Evolutionary conservation across 2,888 invertebrate species (phyloP).

Genomic region (Xiphydria camelus): DNA sequence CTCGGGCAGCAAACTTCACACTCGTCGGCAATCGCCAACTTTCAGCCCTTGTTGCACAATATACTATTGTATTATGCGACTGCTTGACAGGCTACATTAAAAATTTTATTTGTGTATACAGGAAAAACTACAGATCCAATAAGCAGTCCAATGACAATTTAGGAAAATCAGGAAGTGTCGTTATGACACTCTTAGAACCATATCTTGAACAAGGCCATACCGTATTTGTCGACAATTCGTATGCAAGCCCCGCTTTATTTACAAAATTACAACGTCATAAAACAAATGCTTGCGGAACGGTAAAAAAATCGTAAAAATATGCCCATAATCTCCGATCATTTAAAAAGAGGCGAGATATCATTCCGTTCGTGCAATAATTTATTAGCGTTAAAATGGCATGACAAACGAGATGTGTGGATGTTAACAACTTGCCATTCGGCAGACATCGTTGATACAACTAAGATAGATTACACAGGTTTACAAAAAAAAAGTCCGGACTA

Average conservation of each 20-base stretch:
- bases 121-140: too few relatives aligned
- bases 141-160: conserved; percentile 6
- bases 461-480: too few relatives aligned
- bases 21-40: too few relatives aligned
- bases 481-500: too few relatives aligned
- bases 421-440: conserved; percentile 12
- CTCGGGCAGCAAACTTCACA: too few relatives aligned
- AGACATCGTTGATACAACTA: conserved; percentile 14
- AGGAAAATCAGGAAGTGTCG: conserved; percentile 12
- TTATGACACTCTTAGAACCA: conserved; percentile 12
- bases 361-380: conserved; percentile 2
- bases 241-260: conserved; percentile 8
- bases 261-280: conserved; percentile 6
- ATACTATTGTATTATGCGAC: too few relatives aligned
- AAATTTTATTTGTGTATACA: too few relatives aligned
- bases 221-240: conserved; percentile 12
- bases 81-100: too few relatives aligned
- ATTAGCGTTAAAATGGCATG: conserved; percentile 13
- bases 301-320: conserved; percentile 11
- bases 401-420: conserved; percentile 16
- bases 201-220: conserved; percentile 11
- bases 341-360: conserved; percentile 8
- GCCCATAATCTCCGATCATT: conserved; percentile 8
- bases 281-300: conserved; percentile 12
- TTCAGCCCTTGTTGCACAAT: too few relatives aligned